These are phyloP conservation scores for Coenonympha arcania DNA, from an alignment of 2,888 invertebrate genomes.

Conservation along the genomic window DNA sequence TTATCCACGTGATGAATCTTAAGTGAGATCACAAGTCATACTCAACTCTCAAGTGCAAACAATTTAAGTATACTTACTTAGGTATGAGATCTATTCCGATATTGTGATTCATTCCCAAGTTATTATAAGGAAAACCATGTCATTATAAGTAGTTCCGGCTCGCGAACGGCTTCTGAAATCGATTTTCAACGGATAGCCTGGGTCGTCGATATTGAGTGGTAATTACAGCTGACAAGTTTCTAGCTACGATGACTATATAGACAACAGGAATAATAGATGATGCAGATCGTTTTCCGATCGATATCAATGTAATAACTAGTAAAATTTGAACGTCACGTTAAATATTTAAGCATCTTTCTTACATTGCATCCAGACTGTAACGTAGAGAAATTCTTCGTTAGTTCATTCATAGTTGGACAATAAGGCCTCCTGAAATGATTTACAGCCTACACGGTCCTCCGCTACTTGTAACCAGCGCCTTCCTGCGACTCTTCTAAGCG, in stretches of 20 bases:
- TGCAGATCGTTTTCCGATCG: constrained; percentile 6
- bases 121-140: not conserved
- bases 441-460: too few species aligned
- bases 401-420: too few species aligned
- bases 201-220: not conserved
- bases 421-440: too few species aligned
- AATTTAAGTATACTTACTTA: too few species aligned
- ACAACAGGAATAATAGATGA: constrained; percentile 6
- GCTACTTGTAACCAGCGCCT: too few species aligned
- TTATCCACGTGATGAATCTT: too few species aligned
- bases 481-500: too few species aligned
- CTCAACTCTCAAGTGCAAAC: not conserved
- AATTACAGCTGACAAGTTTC: constrained; percentile 3
- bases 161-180: not conserved
- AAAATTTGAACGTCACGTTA: constrained; percentile 11
- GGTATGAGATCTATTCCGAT: not conserved
- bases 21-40: not conserved
- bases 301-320: constrained; percentile 9
- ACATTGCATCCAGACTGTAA: not conserved
- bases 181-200: not conserved
- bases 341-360: constrained; percentile 10
- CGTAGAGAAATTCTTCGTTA: not conserved
- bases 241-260: not conserved
- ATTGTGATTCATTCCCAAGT: not conserved
- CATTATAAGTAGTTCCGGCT: constrained; percentile 1